Evolutionary conservation across 1,140 invertebrate genomes (phyloP), one percentile per base, ranked within the genome.

Genomic region (Holotrichia oblita): DNA sequence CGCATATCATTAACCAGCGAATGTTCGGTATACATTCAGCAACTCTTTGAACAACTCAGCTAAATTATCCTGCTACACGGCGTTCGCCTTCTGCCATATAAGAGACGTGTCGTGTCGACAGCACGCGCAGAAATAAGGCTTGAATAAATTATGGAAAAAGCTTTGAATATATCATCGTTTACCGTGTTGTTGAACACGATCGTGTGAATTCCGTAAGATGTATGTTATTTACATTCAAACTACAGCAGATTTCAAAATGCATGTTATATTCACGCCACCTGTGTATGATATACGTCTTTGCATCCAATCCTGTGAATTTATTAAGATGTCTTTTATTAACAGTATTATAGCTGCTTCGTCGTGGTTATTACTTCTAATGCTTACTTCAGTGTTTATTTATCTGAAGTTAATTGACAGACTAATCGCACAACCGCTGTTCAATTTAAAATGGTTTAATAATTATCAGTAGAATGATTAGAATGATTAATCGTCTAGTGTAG

Each of bases 51-150:
- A 55, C 48, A 55, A 17, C 48, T 55, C 48, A 55, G 48, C 48
- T 55, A 55, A 55, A 55, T 55, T 55, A 55, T 55, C 48, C 48
- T n/a, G 2, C n/a, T 55, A 17, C n/a, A 55, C 48, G 48, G 48
- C 48, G 48, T 17, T 55, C 48, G 48, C 6, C n/a, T 55, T 55
- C 48, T 55, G 48, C 48, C 48, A 55, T 55, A 55, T 55, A 55
- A 20, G 48, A 55, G 48, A 55, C 48, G 48, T 55, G 48, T 17
- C 48, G 17, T n/a, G 14, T 55, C 17, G 48, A 55, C 48, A 55
- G 48, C 48, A 55, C 48, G 48, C 48, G 48, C n/a, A 55, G 48
- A 17, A 55, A 55, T 55, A 55, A 55, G 48, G n/a, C 48, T 48
- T 48, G 48, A 55, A 55, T 55, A 55, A 55, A 55, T 55, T 55